Evolutionary conservation across 2,113 vertebrate genomes (phyloP).

Genomic region (Leptobrachium ailaonicum): DNA sequence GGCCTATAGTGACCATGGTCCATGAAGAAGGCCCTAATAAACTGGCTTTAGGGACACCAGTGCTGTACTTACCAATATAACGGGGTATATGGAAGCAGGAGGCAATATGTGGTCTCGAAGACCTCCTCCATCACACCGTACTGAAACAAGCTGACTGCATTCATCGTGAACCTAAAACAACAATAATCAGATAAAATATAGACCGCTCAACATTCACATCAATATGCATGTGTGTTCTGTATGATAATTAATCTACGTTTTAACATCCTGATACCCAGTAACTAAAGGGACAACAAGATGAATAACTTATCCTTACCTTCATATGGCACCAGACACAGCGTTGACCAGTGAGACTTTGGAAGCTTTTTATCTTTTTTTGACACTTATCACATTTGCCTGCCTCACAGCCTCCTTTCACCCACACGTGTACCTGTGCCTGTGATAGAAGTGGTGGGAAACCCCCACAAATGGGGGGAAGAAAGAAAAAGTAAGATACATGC

Average conservation of each 20-base stretch:
- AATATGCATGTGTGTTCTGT: too few relatives aligned
- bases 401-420: constrained; percentile 79
- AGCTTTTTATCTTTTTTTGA: constrained; percentile 84
- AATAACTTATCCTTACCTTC: constrained; percentile 65
- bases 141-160: constrained; percentile 67
- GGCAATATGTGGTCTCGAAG: constrained; percentile 86
- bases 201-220: too few relatives aligned
- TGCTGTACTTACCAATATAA: constrained; percentile 74
- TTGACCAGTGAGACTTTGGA: constrained; percentile 74
- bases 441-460: constrained; percentile 4
- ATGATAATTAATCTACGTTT: too few relatives aligned
- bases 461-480: not conserved
- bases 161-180: constrained; percentile 80
- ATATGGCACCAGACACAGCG: constrained; percentile 87
- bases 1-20: too few relatives aligned
- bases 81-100: constrained; percentile 82
- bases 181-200: not conserved
- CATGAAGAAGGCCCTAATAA: too few relatives aligned
- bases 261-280: too few relatives aligned
- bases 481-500: not conserved
- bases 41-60: too few relatives aligned
- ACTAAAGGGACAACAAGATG: too few relatives aligned
- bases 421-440: constrained; percentile 77
- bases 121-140: constrained; percentile 77
- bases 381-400: constrained; percentile 79